Evolutionary conservation across 2,888 invertebrate species (phyloP).

Genomic region (Pristionchus japonicus): DNA sequence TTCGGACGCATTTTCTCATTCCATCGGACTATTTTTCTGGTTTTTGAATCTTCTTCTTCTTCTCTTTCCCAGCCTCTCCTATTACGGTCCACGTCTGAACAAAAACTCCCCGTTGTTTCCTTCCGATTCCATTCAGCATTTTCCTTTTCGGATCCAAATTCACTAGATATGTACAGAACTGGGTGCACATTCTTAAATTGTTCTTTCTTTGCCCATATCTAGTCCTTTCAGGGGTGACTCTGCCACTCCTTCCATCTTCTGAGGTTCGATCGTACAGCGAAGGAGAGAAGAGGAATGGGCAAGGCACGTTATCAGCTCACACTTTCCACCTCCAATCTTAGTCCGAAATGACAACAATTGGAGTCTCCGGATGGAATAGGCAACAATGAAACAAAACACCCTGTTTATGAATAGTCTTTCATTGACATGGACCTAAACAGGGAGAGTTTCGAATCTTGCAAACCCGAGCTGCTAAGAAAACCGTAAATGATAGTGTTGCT

Average conservation of each 20-base stretch:
- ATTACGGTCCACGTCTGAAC: background rate
- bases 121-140: background rate
- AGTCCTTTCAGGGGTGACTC: background rate
- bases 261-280: background rate
- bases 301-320: slow-evolving; percentile 15
- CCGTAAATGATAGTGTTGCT: background rate
- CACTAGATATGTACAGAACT: too few species aligned
- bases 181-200: too few species aligned
- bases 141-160: too few species aligned
- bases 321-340: background rate
- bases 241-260: background rate
- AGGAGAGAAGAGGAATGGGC: slow-evolving; percentile 5
- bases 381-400: background rate
- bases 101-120: background rate
- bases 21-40: background rate
- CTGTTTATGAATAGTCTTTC: too few species aligned
- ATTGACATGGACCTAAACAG: too few species aligned
- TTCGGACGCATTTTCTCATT: background rate
- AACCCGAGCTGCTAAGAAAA: background rate
- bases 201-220: too few species aligned
- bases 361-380: background rate
- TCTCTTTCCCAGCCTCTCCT: slow-evolving; percentile 24
- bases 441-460: background rate
- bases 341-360: background rate
- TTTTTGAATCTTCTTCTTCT: background rate